These are phyloP conservation scores for Palaemon carinicauda DNA, from an alignment of 1,140 invertebrate species.

Conservation along the genomic window DNA sequence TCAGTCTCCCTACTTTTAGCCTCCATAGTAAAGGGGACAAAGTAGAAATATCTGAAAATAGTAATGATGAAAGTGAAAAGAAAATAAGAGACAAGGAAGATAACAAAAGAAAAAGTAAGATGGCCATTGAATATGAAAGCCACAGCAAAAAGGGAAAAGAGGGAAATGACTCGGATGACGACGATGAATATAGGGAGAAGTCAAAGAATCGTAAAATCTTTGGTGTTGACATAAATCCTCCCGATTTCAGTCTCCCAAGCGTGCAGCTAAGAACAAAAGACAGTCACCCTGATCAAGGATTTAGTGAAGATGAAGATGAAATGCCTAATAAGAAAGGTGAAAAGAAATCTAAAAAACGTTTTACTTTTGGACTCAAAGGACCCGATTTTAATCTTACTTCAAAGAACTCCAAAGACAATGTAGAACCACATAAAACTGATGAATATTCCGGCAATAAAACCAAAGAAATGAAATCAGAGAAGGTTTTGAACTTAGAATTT, in stretches of 20 bases:
- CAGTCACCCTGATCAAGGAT: not conserved
- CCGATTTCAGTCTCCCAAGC: not conserved
- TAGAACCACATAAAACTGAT: not conserved
- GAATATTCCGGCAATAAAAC: not conserved
- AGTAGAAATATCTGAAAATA: too few species aligned
- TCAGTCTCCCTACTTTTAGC: too few species aligned
- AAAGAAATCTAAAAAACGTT: not conserved
- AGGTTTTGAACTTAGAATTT: not conserved
- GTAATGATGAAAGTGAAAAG: too few species aligned
- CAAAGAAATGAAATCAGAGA: not conserved
- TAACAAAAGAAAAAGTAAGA: too few species aligned
- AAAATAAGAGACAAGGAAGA: too few species aligned
- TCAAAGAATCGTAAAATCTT: not conserved
- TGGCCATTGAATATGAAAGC: too few species aligned
- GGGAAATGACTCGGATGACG: not conserved
- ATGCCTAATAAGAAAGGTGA: not conserved
- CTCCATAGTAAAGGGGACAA: too few species aligned
- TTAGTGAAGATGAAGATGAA: not conserved
- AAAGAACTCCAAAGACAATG: not conserved
- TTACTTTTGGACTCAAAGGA: not conserved
- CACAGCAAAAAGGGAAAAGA: too few species aligned
- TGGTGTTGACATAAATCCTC: not conserved
- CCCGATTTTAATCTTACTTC: not conserved
- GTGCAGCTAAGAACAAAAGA: not conserved
- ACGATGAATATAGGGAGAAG: not conserved